Evolutionary conservation across 2,888 invertebrate species (phyloP), one percentile per base, ranked within the genome.

Genomic region (Mythimna lalbum): DNA sequence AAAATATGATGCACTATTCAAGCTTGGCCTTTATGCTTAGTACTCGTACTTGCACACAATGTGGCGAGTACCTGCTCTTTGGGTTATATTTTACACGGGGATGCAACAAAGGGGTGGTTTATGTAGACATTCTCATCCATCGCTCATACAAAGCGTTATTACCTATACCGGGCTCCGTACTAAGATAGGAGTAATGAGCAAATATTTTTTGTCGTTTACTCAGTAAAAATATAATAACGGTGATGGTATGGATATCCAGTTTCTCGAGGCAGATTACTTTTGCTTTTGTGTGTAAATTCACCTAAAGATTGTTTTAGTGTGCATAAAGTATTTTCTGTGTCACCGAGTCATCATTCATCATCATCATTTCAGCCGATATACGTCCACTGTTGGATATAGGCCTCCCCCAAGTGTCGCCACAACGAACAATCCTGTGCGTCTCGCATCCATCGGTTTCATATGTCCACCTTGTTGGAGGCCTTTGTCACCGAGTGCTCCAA

Each of bases 1-100:
- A 78, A 71, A 80, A 76, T 75, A 74, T 69, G 53, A 79, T 79
- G 65, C 79, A 65, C 74, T 55, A 78, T 69, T 78, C 74, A 79
- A 50, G 59, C 55, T 79, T 69, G 65, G 62, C 31, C 52, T 65
- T 79, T 78, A 75, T 74, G 75, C 47, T 69, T 47, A 67, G 59
- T 78, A 69, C 69, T 59, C 56, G 59, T 78, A 69, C 69, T 59
- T 60, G 50, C 76, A 66, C 49, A 76, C 76, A 80, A 80, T 78
- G 63, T 75, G 64, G 43, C 80, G 63, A 65, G 80, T 71, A 75
- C 80, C 56, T 75, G 65, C 66, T 63, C 65, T 74, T 64, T 69
- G 65, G 19, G 66, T 64, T 66, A 67, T 70, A 70, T 75, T 75
- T 75, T 79, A 79, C 65, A 59, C 52, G 43, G 12, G 59, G 71